Conservation (phyloP, 2,888 invertebrate genomes). For the Ypsolopha scabrella region DNA sequence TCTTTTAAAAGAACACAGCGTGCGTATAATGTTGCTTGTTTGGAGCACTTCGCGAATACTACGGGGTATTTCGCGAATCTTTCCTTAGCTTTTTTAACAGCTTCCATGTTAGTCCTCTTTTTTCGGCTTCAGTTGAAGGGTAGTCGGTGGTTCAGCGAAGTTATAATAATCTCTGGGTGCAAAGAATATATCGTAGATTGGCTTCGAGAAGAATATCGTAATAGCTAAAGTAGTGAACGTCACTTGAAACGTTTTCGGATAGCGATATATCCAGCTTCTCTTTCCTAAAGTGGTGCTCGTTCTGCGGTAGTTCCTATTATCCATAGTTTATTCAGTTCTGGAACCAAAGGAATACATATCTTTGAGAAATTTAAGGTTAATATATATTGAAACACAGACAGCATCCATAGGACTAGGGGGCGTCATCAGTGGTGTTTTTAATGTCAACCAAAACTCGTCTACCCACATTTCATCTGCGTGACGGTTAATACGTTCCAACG, state of each 20-base stretch:
- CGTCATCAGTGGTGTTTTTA: no score
- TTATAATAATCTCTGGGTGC: constrained; percentile 27
- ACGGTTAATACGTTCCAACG: no score
- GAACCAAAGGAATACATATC: neutral
- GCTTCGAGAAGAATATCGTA: constrained; percentile 76
- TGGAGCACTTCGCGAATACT: constrained; percentile 78
- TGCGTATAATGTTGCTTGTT: constrained; percentile 79
- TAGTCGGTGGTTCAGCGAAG: constrained; percentile 38
- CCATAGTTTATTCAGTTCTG: constrained; percentile 26
- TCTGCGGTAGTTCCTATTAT: constrained; percentile 28
- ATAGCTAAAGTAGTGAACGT: constrained; percentile 60
- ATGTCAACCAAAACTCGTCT: no score
- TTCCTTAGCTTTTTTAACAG: constrained; percentile 80
- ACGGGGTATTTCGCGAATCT: constrained; percentile 81
- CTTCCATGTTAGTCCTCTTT: constrained; percentile 72
- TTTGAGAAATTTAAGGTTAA: no score
- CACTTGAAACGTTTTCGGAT: constrained; percentile 72
- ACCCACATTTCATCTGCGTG: no score
- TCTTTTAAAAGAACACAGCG: constrained; percentile 82
- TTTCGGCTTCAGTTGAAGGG: constrained; percentile 12
- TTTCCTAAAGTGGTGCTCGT: constrained; percentile 57
- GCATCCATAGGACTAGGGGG: no score
- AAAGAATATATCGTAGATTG: constrained; percentile 76
- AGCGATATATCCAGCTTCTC: constrained; percentile 70
- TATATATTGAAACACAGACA: no score